phyloP scores from a whole-genome alignment of 2,888 invertebrate genomes.

The Mayetiola destructor region DNA sequence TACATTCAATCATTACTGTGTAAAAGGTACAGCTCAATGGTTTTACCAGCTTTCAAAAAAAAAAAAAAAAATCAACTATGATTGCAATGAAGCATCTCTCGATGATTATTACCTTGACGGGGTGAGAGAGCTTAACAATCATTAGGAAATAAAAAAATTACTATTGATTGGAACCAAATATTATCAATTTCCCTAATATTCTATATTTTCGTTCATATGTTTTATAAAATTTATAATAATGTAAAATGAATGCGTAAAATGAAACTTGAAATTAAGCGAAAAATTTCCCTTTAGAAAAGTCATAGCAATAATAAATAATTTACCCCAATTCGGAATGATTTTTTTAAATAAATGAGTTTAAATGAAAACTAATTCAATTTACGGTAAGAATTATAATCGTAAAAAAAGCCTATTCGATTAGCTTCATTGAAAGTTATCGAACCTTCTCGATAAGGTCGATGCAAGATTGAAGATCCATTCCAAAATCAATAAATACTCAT shows the following conservation, averaged over 20 bases:
- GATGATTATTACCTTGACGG: too few relatives aligned
- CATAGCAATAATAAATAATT: not conserved
- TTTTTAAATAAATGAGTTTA: not conserved
- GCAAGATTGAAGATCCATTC: conserved; percentile 82
- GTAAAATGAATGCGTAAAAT: not conserved
- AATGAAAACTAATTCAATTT: not conserved
- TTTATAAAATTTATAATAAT: too few relatives aligned
- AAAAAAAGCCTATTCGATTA: not conserved
- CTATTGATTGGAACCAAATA: too few relatives aligned
- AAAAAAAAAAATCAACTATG: too few relatives aligned
- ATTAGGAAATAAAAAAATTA: too few relatives aligned
- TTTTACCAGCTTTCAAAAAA: too few relatives aligned
- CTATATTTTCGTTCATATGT: too few relatives aligned
- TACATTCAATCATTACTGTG: too few relatives aligned
- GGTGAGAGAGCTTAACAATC: too few relatives aligned
- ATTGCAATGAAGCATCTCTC: too few relatives aligned
- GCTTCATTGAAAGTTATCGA: not conserved
- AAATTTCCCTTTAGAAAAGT: not conserved
- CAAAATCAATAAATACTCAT: conserved; percentile 91
- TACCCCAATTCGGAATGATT: not conserved
- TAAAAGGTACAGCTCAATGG: too few relatives aligned
- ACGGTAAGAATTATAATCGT: too few relatives aligned
- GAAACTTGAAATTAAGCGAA: not conserved
- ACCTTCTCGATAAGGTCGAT: conserved; percentile 87
- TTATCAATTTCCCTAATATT: not conserved